These are phyloP conservation scores for Liopterus haemorrhoidalis DNA, from an alignment of 2,888 invertebrate species.

Conservation along the genomic window DNA sequence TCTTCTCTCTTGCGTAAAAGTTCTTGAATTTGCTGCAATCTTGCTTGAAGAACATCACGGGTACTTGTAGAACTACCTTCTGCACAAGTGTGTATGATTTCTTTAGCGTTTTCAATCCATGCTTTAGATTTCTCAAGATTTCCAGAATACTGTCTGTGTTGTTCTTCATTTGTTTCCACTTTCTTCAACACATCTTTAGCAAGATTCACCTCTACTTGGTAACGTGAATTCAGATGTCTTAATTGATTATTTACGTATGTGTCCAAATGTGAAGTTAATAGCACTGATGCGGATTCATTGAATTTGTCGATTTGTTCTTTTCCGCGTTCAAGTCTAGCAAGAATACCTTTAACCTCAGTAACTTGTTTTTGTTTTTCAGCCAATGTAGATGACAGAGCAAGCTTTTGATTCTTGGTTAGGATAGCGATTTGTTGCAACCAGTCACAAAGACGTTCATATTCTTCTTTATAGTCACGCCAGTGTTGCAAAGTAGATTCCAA, in stretches of 20 bases:
- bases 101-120: conserved; percentile 84
- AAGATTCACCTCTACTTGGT: conserved; percentile 81
- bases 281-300: conserved; percentile 68
- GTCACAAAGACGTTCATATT: conserved; percentile 83
- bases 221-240: conserved; percentile 78
- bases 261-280: conserved; percentile 77
- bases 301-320: conserved; percentile 77
- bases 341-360: conserved; percentile 69
- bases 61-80: conserved; percentile 72
- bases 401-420: conserved; percentile 82
- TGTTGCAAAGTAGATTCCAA: conserved; percentile 74
- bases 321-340: conserved; percentile 68
- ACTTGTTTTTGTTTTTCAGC: conserved; percentile 83
- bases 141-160: conserved; percentile 74
- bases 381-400: conserved; percentile 70
- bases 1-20: conserved; percentile 75
- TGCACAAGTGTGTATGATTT: conserved; percentile 72
- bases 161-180: conserved; percentile 80
- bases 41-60: conserved; percentile 75
- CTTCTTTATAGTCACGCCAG: conserved; percentile 88
- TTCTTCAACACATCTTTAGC: conserved; percentile 86
- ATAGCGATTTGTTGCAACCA: conserved; percentile 92
- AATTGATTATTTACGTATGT: conserved; percentile 83
- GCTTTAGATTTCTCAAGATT: conserved; percentile 69
- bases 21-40: conserved; percentile 73